phyloP scores from a whole-genome alignment of 1,140 invertebrate genomes.

The Cydia splendana region DNA sequence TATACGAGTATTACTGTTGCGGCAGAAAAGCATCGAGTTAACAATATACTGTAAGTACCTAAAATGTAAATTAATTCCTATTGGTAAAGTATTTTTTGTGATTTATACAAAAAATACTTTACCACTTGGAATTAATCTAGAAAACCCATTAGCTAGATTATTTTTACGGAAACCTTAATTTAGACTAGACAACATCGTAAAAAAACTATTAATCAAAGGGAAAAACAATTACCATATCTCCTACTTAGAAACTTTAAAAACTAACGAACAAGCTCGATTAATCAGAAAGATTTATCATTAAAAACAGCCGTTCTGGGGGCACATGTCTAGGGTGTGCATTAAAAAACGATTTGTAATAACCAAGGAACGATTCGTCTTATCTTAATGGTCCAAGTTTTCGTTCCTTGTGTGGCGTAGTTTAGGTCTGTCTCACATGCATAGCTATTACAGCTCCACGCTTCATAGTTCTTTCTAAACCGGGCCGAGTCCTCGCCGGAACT shows the following conservation, averaged over 20 bases:
- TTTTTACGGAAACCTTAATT: background rate
- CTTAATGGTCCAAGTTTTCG: conserved; percentile 47
- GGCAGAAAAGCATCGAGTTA: no score
- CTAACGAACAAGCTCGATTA: conserved; percentile 24
- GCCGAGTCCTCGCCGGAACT: no score
- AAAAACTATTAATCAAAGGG: background rate
- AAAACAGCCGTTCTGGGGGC: conserved; percentile 34
- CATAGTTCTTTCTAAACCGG: no score
- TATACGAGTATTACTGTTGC: no score
- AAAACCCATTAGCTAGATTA: background rate
- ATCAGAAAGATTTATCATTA: conserved; percentile 26
- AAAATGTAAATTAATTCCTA: no score
- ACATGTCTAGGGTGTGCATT: conserved; percentile 42
- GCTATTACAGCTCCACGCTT: background rate
- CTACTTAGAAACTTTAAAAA: conserved; percentile 7
- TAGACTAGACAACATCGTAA: background rate
- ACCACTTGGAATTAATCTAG: background rate
- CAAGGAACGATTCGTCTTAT: conserved; percentile 49
- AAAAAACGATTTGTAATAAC: conserved; percentile 52
- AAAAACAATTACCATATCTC: conserved; percentile 11
- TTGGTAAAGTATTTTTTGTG: no score
- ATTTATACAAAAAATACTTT: no score
- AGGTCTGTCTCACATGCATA: background rate
- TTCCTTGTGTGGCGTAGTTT: conserved; percentile 40
- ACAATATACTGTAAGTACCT: no score